Conservation (phyloP, 2,888 invertebrate genomes). For the Eupithecia inturbata region DNA sequence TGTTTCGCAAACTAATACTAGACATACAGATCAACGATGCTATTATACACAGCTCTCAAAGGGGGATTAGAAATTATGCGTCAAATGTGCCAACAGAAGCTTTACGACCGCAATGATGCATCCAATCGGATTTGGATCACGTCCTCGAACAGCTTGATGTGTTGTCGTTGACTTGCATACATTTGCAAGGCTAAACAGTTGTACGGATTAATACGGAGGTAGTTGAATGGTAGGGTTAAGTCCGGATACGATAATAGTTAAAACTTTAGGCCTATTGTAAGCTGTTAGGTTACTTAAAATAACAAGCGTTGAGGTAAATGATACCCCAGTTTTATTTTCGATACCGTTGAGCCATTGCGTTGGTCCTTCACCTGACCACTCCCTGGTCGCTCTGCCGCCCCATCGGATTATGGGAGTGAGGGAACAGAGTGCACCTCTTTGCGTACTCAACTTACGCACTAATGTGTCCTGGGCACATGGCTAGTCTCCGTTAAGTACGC, state of each 20-base stretch:
- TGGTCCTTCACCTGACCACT: too few relatives aligned
- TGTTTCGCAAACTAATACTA: neutral
- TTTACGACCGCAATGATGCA: constrained; percentile 76
- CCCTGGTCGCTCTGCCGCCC: too few relatives aligned
- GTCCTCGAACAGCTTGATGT: constrained; percentile 78
- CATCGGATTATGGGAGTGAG: too few relatives aligned
- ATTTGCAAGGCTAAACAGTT: constrained; percentile 79
- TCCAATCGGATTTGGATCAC: constrained; percentile 80
- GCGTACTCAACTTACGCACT: too few relatives aligned
- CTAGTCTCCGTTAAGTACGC: too few relatives aligned
- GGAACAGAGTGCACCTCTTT: too few relatives aligned
- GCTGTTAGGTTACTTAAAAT: too few relatives aligned
- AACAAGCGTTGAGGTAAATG: too few relatives aligned
- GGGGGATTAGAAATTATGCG: constrained; percentile 62
- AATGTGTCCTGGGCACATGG: too few relatives aligned
- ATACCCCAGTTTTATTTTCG: too few relatives aligned
- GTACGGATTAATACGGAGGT: neutral
- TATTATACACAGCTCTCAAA: constrained; percentile 21
- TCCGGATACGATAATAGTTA: neutral
- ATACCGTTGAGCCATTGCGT: too few relatives aligned
- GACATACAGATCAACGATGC: constrained; percentile 11
- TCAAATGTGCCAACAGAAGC: constrained; percentile 76
- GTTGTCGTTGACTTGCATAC: constrained; percentile 80
- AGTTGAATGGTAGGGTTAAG: neutral
- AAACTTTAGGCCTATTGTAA: neutral